Conservation (phyloP, 2,888 invertebrate genomes). For the Temnothorax ravouxi region DNA sequence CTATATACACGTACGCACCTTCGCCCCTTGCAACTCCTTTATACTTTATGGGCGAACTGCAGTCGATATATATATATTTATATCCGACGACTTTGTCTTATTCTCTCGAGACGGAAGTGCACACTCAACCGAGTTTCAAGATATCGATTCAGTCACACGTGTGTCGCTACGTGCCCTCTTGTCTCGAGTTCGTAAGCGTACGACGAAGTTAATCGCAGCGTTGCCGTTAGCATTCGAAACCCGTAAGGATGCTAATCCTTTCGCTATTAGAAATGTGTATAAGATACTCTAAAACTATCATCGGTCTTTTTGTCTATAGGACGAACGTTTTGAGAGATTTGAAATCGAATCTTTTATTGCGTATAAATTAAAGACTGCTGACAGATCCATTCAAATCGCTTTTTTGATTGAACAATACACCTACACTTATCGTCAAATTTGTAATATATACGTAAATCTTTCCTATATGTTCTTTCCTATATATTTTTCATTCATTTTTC, state of each 20-base stretch:
- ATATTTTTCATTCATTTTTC: background rate
- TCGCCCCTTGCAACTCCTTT: background rate
- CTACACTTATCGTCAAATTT: no score
- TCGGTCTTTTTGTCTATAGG: background rate
- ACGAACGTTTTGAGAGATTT: background rate
- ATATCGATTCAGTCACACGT: conserved; percentile 58
- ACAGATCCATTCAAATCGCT: background rate
- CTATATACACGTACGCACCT: conserved; percentile 12
- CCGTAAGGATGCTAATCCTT: conserved; percentile 18
- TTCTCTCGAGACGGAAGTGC: conserved; percentile 48
- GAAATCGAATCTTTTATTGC: background rate
- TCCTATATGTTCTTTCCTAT: background rate
- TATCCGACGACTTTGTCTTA: conserved; percentile 46
- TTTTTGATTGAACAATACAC: background rate
- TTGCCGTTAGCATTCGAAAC: conserved; percentile 41
- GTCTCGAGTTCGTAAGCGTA: conserved; percentile 47
- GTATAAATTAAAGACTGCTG: background rate
- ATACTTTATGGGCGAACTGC: conserved; percentile 20
- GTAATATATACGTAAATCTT: background rate
- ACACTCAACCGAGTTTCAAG: conserved; percentile 62
- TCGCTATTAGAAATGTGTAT: background rate
- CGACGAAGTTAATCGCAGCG: conserved; percentile 42
- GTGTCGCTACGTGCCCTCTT: conserved; percentile 47
- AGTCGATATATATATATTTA: conserved; percentile 53
- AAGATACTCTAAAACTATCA: background rate